phyloP scores from a whole-genome alignment of 2,113 vertebrate species.

The Ptyas mucosa region DNA sequence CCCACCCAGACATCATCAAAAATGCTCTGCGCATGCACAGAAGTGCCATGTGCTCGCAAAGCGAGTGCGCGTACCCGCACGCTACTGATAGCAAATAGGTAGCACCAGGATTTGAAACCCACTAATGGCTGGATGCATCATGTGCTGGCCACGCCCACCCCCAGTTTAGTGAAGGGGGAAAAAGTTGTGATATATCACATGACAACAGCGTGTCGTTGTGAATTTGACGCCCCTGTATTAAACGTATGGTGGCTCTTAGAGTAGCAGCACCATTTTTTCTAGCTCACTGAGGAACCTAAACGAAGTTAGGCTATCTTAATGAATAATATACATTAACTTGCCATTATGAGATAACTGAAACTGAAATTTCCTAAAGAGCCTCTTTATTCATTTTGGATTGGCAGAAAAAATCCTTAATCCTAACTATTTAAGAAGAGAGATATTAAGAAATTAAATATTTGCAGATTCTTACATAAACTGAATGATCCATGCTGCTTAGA shows the following conservation, averaged over 20 bases:
- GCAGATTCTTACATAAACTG: not conserved
- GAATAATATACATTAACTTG: not conserved
- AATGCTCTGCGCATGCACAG: no score
- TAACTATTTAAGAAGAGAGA: not conserved
- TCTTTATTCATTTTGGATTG: not conserved
- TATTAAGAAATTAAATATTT: not conserved
- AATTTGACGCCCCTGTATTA: not conserved
- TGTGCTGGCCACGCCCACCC: no score
- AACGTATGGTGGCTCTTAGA: not conserved
- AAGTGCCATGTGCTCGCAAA: no score
- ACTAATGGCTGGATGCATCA: no score
- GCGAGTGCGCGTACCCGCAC: no score
- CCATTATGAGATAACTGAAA: not conserved
- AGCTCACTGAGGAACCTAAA: not conserved
- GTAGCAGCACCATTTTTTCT: not conserved
- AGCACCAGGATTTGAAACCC: no score
- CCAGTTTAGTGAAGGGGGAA: no score
- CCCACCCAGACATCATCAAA: no score
- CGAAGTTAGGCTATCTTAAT: not conserved
- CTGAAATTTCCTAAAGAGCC: not conserved
- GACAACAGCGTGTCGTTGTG: accelerated
- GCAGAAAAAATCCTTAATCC: not conserved
- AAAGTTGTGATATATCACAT: no score
- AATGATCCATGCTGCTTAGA: not conserved
- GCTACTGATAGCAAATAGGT: no score